Evolutionary conservation across 53 echinoderm and acorn worm genomes (phyloP).

Genomic region (Holothuria scabra): DNA sequence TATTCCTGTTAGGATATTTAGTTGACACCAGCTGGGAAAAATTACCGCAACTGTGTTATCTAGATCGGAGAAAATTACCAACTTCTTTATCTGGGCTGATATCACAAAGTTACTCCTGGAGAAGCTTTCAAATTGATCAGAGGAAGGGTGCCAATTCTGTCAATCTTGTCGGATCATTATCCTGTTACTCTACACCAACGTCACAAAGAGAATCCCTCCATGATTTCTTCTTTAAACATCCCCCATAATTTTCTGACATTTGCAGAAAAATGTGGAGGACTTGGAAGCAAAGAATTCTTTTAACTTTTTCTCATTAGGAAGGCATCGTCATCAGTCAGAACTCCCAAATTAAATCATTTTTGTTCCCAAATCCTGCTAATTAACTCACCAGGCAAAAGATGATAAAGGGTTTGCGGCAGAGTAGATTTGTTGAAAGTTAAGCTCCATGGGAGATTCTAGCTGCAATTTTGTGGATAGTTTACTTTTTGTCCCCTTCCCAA

Average conservation of each 20-base stretch:
- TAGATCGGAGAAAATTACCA: too few species aligned
- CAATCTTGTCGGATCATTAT: constrained; percentile 24
- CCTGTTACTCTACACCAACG: constrained; percentile 23
- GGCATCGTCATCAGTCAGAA: constrained; percentile 14
- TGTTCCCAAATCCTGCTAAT: constrained; percentile 31
- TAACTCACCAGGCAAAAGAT: constrained; percentile 32
- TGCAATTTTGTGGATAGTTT: constrained; percentile 1
- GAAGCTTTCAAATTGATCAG: constrained; percentile 11
- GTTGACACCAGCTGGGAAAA: constrained; percentile 19
- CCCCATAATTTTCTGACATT: constrained; percentile 40
- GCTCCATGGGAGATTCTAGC: not conserved
- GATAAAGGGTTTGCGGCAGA: too few species aligned
- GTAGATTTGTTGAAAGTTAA: too few species aligned
- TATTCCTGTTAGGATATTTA: too few species aligned
- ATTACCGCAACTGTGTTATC: constrained; percentile 6
- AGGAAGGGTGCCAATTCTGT: constrained; percentile 40
- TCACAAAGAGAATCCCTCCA: constrained; percentile 17
- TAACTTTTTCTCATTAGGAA: constrained; percentile 23
- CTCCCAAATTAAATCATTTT: constrained; percentile 44
- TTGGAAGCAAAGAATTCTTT: not conserved
- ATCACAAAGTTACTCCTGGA: too few species aligned
- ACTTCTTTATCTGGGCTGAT: too few species aligned
- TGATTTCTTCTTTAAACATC: constrained; percentile 16
- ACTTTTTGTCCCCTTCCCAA: not conserved
- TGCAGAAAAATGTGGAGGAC: not conserved